These are phyloP conservation scores for Muraenolepis orangiensis DNA, from an alignment of 2,797 vertebrate genomes.

Conservation along the genomic window DNA sequence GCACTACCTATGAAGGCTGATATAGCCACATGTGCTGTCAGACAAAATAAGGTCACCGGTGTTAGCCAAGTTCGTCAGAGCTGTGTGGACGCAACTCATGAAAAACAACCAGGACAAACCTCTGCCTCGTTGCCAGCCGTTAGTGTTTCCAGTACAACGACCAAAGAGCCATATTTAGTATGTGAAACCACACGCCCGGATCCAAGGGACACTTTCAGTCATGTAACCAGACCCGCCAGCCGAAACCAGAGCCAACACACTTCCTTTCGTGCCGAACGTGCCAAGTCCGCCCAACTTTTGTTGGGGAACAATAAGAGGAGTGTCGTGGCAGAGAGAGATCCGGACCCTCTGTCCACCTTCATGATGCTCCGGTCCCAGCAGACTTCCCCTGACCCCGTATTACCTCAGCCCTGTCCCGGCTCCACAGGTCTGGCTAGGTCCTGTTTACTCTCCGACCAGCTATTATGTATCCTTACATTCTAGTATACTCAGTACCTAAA, in stretches of 20 bases:
- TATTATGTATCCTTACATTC: not conserved
- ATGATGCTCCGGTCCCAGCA: conserved; percentile 80
- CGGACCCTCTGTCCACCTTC: conserved; percentile 79
- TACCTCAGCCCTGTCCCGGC: conserved; percentile 1
- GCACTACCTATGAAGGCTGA: conserved; percentile 2
- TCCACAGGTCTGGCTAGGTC: conserved; percentile 46
- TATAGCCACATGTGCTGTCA: not conserved
- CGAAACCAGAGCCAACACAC: conserved; percentile 2
- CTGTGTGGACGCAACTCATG: not conserved
- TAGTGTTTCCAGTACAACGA: not conserved
- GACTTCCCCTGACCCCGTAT: conserved; percentile 8
- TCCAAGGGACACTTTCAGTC: not conserved
- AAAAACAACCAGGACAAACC: conserved; percentile 9
- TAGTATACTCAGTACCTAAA: not conserved
- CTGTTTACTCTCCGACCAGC: not conserved
- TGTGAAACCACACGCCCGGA: not conserved
- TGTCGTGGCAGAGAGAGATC: conserved; percentile 40
- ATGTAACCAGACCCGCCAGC: not conserved
- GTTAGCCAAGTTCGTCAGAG: not conserved
- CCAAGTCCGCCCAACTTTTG: conserved; percentile 4
- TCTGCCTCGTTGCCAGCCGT: not conserved
- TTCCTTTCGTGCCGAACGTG: not conserved
- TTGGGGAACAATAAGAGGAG: conserved; percentile 10
- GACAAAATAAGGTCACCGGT: conserved; percentile 7
- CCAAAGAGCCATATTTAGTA: not conserved